phyloP scores from a whole-genome alignment of 35 echinoderm and acorn worm genomes.

The Apostichopus californicus region DNA sequence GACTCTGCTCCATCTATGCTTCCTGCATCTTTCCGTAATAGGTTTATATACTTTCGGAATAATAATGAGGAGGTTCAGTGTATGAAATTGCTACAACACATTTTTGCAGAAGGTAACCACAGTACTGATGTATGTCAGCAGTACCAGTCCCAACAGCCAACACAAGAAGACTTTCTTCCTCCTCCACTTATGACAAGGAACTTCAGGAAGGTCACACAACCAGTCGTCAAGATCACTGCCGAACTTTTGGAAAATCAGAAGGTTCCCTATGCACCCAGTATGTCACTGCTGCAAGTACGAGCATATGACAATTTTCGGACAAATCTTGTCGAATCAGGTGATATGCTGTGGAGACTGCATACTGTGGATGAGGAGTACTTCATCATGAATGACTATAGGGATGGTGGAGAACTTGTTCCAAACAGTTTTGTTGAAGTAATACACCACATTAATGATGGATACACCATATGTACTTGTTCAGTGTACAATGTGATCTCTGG shows the following conservation, averaged over 20 bases:
- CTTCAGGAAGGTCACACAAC: not conserved
- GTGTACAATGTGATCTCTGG: not conserved
- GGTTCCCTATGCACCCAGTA: constrained; percentile 18
- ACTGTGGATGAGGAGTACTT: constrained; percentile 4
- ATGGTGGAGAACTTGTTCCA: constrained; percentile 19
- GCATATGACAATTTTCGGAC: constrained; percentile 8
- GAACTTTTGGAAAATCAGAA: not conserved
- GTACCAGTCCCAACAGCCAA: not conserved
- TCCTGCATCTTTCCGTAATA: constrained; percentile 27
- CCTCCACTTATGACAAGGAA: not conserved
- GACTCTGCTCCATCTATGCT: constrained; percentile 33
- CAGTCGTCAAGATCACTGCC: constrained; percentile 31
- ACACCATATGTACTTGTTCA: not conserved
- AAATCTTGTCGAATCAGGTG: constrained; percentile 5
- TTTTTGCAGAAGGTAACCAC: not conserved
- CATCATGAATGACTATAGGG: constrained; percentile 36
- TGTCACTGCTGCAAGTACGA: not conserved
- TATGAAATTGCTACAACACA: constrained; percentile 6
- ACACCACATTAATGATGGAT: not conserved
- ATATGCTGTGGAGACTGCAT: constrained; percentile 15
- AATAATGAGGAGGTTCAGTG: not conserved
- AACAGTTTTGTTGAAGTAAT: constrained; percentile 34
- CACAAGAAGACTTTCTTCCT: not conserved
- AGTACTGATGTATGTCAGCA: not conserved
- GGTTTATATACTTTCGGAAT: constrained; percentile 22